Evolutionary conservation across 2,113 vertebrate species (phyloP).

Genomic region (Heterotilapia buettikoferi): DNA sequence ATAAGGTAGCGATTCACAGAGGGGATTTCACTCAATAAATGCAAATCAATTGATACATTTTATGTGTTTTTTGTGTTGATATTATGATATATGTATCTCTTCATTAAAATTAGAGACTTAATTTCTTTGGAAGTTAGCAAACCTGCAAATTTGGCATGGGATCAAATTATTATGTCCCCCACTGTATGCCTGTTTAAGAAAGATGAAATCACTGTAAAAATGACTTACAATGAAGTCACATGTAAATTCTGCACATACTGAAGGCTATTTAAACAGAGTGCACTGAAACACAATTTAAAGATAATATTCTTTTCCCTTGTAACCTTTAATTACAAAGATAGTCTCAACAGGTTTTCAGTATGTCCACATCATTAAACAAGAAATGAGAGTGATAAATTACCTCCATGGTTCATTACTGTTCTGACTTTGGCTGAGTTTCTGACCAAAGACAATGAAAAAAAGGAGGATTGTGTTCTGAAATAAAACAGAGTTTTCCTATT

Average conservation of each 20-base stretch:
- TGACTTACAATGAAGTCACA: background rate
- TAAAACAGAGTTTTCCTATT: background rate
- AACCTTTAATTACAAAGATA: background rate
- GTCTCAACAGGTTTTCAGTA: background rate
- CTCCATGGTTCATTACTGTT: background rate
- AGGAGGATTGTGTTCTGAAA: background rate
- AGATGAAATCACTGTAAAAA: background rate
- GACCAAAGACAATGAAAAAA: background rate
- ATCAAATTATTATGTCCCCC: background rate
- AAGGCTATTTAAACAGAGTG: background rate
- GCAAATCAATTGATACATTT: background rate
- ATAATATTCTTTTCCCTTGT: background rate
- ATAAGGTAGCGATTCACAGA: accelerated
- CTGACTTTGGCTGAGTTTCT: background rate
- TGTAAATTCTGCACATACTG: background rate
- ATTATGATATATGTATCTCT: background rate
- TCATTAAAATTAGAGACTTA: background rate
- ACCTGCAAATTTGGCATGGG: background rate
- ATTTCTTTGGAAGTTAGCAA: background rate
- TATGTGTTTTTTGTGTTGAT: background rate
- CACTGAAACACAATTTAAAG: background rate
- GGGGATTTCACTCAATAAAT: background rate
- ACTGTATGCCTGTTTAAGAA: background rate
- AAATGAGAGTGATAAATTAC: background rate
- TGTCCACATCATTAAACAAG: background rate